Base-by-base conservation (phyloP, 1,140 invertebrate species). In the Gonioctena quinquepunctata region DNA sequence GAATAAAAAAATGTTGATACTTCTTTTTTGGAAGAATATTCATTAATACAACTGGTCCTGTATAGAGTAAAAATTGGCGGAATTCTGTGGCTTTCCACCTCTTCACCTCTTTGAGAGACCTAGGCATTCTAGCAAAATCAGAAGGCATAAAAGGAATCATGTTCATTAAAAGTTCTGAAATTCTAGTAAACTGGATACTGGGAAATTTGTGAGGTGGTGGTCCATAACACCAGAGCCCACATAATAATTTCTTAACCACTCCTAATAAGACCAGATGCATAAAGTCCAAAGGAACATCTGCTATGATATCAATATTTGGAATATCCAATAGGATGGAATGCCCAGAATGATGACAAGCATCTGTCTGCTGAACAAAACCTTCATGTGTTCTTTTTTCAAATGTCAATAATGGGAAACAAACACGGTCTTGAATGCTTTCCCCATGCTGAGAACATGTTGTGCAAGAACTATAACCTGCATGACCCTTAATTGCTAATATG, bases 21-120 rank as follows among this genome's bases (percentile, higher is more conserved):
- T 52, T 62, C 18, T 18, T 18, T 16, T 57, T 8, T 48, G 21
- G 18, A 5, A 73, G 19, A 26, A 49, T 48, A 33, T n/a, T 18
- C n/a, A 59, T 18, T 5, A 70, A 57, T 11, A 52, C 54, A 25
- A 70, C 28, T 19, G 69, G 63, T 8, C 73, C 76, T 22, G 69
- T 68, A 65, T 83, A 83, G 33, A 81, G 60, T 11, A 82, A 71
- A 68, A 82, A 81, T 21, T 73, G 69, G 5, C 75, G 63, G 22
- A 78, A 77, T 70, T 84, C 80, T 8, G 81, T 79, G 1, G 79
- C 79, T 75, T 83, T 83, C 77, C 77, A 84, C 11, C 69, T 60
- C 11, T 68, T 66, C 21, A 73, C 64, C 42, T 73, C 67, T 8
- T 62, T 61, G 25, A 82, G 68, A 42, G n/a, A 6, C 60, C 76